Evolutionary conservation across 92 coral and sea anemone genomes (phyloP), one percentile per base, ranked within the genome.

Genomic region (Pocillopora meandrina): DNA sequence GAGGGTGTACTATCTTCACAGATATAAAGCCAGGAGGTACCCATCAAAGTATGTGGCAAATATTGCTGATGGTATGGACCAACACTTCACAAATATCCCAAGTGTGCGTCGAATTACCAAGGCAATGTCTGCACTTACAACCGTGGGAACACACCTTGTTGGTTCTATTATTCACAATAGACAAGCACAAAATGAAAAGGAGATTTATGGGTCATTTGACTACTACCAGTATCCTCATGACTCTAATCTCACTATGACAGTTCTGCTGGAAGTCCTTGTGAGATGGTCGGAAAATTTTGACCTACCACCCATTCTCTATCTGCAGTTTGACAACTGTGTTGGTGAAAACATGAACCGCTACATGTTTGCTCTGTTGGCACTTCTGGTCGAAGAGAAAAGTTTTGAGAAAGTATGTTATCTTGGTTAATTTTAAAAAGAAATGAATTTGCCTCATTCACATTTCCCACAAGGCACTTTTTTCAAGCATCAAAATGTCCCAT

Each of bases 261-360:
- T 92, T 36, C 84, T 81, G 1, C 74, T 90, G 1, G 36, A 23
- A 9, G 33, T 80, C 13, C 81, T 90, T 6, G 19, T 52, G 7
- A 14, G 76, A 1, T 87, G 89, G 91, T 19, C 62, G 33, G n/a
- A 90, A 11, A 23, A 12, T 5, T 65, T 81, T 67, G 76, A 86
- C 4, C 61, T 93, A 3, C 94, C 96, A 9, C 90, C 92, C 2
- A 76, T 76, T 0, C 52, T 88, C 1, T 84, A 90, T 65, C 87
- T 93, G 2, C 94, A 88, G 59, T 78, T 90, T 14, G 89, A 88
- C 82, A 91, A 91, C 71, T 87, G 89, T 84, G 89, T 84, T 1
- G 63, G 72, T 33, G 91, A 91, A 35, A 90, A 87, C 60, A 91
- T 88, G 20, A 91, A 91, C 71, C 79, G 76, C 55, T 66, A 72